These are phyloP conservation scores for Lepidurus couesii DNA, from an alignment of 1,140 invertebrate genomes.

Conservation along the genomic window DNA sequence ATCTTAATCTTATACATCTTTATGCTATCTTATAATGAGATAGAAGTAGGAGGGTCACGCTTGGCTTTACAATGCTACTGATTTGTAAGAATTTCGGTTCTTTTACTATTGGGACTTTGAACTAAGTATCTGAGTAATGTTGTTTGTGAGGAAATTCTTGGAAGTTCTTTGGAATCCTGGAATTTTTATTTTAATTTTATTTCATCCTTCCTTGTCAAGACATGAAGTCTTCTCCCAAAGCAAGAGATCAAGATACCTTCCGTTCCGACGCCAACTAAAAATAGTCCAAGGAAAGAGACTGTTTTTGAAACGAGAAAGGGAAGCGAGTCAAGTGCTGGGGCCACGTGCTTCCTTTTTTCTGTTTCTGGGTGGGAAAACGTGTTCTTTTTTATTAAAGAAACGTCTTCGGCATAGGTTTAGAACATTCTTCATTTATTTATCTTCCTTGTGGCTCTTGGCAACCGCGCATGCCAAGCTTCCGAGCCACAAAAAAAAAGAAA, in stretches of 20 bases:
- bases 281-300: slow-evolving; percentile 1
- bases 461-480: background rate
- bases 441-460: slow-evolving; percentile 5
- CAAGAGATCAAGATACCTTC: background rate
- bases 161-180: background rate
- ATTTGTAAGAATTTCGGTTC: background rate
- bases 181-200: background rate
- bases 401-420: background rate
- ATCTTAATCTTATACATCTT: background rate
- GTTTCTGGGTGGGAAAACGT: background rate
- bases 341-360: slow-evolving; percentile 5
- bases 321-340: background rate
- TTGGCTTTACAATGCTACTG: background rate
- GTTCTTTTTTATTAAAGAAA: background rate
- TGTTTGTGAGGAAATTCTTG: background rate
- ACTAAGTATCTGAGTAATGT: background rate
- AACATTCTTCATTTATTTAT: background rate
- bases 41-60: background rate
- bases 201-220: background rate
- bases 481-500: background rate
- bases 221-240: background rate
- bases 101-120: background rate
- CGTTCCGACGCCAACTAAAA: background rate
- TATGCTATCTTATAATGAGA: background rate
- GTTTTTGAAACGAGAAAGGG: background rate